These are phyloP conservation scores for Calycopis cecrops DNA, from an alignment of 1,140 invertebrate species.

Conservation along the genomic window DNA sequence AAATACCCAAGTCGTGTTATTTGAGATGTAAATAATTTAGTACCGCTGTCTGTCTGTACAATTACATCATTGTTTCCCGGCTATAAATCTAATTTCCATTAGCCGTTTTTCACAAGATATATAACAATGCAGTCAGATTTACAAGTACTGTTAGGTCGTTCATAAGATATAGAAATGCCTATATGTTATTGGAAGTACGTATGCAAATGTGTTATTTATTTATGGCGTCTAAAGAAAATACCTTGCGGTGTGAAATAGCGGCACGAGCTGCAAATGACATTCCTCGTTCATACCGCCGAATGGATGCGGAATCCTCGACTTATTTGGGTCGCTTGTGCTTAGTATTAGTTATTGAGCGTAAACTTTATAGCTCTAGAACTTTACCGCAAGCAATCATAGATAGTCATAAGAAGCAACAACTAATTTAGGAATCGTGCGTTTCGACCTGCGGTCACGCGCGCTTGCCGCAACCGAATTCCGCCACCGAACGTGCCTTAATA, in stretches of 20 bases:
- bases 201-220: conserved; percentile 20
- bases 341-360: conserved; percentile 50
- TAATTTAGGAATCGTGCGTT: conserved; percentile 65
- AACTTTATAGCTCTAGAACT: conserved; percentile 41
- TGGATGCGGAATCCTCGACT: conserved; percentile 33
- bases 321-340: conserved; percentile 62
- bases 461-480: conserved; percentile 55
- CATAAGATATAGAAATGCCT: not conserved
- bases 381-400: conserved; percentile 60
- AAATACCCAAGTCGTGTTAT: too few species aligned
- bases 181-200: conserved; percentile 21
- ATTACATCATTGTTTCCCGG: too few species aligned
- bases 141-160: conserved; percentile 3
- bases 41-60: too few species aligned
- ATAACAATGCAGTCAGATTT: too few species aligned
- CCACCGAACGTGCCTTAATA: conserved; percentile 44
- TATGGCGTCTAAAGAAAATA: conserved; percentile 30
- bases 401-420: conserved; percentile 48
- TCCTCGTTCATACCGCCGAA: conserved; percentile 47
- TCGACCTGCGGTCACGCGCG: conserved; percentile 55
- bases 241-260: conserved; percentile 57
- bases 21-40: too few species aligned
- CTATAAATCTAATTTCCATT: too few species aligned
- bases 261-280: conserved; percentile 52
- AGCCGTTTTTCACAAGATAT: too few species aligned